phyloP scores from a whole-genome alignment of 2,113 vertebrate genomes.

The Anoura caudifer region DNA sequence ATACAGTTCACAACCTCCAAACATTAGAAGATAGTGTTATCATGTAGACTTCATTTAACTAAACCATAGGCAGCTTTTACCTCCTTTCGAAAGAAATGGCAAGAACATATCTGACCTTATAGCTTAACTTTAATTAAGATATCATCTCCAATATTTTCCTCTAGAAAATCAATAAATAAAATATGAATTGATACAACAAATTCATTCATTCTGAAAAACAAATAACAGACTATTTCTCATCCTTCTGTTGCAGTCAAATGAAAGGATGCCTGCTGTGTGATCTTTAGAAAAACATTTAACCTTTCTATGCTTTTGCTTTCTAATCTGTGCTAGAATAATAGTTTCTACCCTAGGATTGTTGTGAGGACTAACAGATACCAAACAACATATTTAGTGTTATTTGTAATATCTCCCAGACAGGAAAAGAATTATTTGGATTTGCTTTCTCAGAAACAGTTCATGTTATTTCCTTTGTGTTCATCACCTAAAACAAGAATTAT shows the following conservation, averaged over 20 bases:
- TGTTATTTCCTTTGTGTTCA: background rate
- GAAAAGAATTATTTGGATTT: constrained; percentile 11
- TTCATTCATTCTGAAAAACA: constrained; percentile 29
- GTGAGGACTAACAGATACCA: constrained; percentile 23
- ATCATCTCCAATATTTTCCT: constrained; percentile 17
- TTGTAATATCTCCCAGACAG: background rate
- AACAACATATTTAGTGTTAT: background rate
- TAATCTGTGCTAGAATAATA: background rate
- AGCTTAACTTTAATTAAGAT: constrained; percentile 45
- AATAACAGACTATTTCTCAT: background rate
- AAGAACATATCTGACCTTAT: constrained; percentile 33
- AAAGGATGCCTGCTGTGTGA: background rate
- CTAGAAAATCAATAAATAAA: constrained; percentile 55
- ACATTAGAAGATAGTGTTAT: background rate
- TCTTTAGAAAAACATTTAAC: constrained; percentile 31
- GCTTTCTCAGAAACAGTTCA: background rate
- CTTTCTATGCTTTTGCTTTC: constrained; percentile 35
- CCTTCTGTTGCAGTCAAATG: background rate
- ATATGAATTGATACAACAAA: constrained; percentile 27
- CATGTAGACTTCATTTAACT: constrained; percentile 13
- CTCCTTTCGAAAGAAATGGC: constrained; percentile 29
- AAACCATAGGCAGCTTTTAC: constrained; percentile 17
- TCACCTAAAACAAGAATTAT: background rate
- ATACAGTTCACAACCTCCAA: constrained; percentile 29
- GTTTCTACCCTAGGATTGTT: background rate